Percentiles rank a stretch among this genome's conserved stretches.
These are phyloP conservation scores for Ophion obscuratus DNA, from an alignment of 2,888 invertebrate species.

Conservation along the genomic window DNA sequence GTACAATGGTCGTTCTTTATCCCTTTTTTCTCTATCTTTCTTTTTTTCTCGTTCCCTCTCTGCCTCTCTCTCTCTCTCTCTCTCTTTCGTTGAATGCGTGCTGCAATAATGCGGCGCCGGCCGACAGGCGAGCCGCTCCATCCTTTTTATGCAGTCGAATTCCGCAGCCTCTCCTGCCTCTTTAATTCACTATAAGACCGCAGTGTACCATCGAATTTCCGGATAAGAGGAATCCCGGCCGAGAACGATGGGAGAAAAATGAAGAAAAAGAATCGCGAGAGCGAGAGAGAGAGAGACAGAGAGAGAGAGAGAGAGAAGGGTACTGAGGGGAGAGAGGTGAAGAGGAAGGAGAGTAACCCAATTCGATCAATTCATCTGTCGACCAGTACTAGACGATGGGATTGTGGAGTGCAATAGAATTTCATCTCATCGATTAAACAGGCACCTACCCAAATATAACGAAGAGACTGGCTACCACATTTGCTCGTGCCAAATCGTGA, in stretches of 20 bases:
- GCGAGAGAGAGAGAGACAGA: too few species aligned
- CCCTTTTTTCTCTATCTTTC: neutral
- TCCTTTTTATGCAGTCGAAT: slow-evolving; percentile 39
- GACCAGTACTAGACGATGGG: slow-evolving; percentile 41
- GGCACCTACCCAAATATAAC: slow-evolving; percentile 55
- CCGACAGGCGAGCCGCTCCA: slow-evolving; percentile 43
- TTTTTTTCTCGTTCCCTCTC: neutral
- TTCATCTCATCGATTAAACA: slow-evolving; percentile 57
- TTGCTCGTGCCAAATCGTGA: slow-evolving; percentile 57
- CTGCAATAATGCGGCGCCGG: slow-evolving; percentile 60
- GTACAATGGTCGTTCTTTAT: slow-evolving; percentile 48
- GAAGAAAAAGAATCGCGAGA: slow-evolving; percentile 26
- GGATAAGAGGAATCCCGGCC: slow-evolving; percentile 48
- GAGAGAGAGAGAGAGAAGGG: slow-evolving; percentile 32
- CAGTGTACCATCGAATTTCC: slow-evolving; percentile 59
- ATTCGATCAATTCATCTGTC: slow-evolving; percentile 60
- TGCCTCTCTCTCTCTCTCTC: neutral
- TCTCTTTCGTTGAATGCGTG: slow-evolving; percentile 14
- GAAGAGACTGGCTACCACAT: slow-evolving; percentile 30
- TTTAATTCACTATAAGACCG: slow-evolving; percentile 61
- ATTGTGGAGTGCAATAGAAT: slow-evolving; percentile 56
- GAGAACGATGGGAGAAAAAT: slow-evolving; percentile 30
- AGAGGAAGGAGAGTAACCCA: slow-evolving; percentile 31
- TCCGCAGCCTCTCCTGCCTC: slow-evolving; percentile 47
- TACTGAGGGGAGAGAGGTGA: slow-evolving; percentile 53